These are phyloP conservation scores for Chloroceryle amazona DNA, from an alignment of 2,797 vertebrate genomes.

Conservation along the genomic window DNA sequence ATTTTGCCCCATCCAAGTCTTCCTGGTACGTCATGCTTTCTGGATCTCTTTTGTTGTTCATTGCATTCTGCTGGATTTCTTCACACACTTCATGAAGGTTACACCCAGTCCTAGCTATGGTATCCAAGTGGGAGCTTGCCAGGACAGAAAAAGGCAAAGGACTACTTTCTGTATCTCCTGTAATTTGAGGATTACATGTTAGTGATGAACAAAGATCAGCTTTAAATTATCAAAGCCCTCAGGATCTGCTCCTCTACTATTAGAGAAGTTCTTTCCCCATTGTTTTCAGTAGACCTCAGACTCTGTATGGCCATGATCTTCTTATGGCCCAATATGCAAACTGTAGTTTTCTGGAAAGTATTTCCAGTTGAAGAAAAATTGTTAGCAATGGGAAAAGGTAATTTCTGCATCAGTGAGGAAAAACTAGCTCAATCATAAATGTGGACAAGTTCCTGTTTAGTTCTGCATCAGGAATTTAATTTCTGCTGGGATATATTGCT, in stretches of 20 bases:
- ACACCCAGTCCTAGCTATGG: background rate
- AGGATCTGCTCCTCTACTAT: background rate
- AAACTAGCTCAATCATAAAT: background rate
- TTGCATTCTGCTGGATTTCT: background rate
- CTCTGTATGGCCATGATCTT: background rate
- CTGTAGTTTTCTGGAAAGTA: background rate
- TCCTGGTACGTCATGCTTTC: background rate
- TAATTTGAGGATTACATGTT: background rate
- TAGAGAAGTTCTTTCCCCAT: background rate
- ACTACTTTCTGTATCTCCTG: background rate
- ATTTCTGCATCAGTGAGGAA: background rate
- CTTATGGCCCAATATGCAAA: background rate
- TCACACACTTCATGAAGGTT: accelerated
- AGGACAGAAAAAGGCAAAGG: background rate
- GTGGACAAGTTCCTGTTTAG: background rate
- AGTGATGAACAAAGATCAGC: background rate
- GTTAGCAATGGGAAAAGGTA: background rate
- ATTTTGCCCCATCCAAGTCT: background rate
- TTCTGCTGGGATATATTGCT: background rate
- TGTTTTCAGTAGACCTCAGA: background rate
- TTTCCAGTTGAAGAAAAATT: background rate
- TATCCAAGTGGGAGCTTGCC: background rate
- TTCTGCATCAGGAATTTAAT: background rate
- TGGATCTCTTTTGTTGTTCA: background rate
- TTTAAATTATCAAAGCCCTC: background rate